Evolutionary conservation across 1,140 invertebrate genomes (phyloP).

Genomic region (Solen grandis): DNA sequence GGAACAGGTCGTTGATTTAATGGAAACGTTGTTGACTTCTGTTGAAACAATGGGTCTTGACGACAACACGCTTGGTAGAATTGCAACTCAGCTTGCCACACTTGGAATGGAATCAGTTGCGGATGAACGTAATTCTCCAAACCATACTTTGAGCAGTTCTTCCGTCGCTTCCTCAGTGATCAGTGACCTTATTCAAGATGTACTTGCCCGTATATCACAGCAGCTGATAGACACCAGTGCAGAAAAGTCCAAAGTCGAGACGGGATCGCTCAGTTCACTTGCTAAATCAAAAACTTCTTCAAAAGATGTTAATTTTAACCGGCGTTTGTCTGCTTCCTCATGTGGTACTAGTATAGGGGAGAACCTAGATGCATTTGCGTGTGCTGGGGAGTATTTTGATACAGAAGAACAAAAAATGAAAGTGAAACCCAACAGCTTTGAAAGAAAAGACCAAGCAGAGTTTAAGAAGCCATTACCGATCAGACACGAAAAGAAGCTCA

Average conservation of each 20-base stretch:
- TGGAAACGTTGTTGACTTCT: slow-evolving; percentile 16
- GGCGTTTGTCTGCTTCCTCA: slow-evolving; percentile 11
- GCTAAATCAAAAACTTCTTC: background rate
- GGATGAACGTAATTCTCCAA: background rate
- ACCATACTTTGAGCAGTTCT: background rate
- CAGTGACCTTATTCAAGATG: slow-evolving; percentile 24
- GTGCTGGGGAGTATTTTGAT: background rate
- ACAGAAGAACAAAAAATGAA: background rate
- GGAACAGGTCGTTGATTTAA: slow-evolving; percentile 9
- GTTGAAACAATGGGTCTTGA: slow-evolving; percentile 16
- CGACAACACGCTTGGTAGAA: slow-evolving; percentile 14
- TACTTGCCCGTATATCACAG: slow-evolving; percentile 13
- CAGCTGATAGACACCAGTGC: background rate
- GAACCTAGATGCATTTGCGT: background rate
- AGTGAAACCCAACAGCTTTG: background rate
- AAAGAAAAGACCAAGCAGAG: background rate
- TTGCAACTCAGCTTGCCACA: slow-evolving; percentile 35
- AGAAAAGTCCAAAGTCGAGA: background rate
- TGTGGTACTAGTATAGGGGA: background rate
- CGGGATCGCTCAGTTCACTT: background rate
- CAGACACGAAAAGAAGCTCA: background rate
- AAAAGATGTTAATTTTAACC: slow-evolving; percentile 32
- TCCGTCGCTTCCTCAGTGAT: slow-evolving; percentile 31
- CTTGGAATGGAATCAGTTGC: slow-evolving; percentile 29
- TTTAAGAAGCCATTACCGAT: background rate